Conservation (phyloP, 2,113 vertebrate species). For the Amphiprion percula region DNA sequence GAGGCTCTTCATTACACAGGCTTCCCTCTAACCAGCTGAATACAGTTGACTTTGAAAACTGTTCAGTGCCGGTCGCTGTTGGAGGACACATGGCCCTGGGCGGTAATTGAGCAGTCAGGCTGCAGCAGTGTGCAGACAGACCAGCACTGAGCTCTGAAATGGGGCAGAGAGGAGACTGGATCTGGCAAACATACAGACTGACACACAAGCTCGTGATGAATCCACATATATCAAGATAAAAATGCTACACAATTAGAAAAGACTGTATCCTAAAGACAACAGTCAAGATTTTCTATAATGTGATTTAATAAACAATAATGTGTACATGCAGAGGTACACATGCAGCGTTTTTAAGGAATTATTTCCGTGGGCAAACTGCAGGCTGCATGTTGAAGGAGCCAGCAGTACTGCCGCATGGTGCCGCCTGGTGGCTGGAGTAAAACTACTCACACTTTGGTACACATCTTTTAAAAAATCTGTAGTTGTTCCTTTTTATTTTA, state of each 20-base stretch:
- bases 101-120: conserved; percentile 27
- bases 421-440: conserved; percentile 29
- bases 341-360: background rate
- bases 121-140: conserved; percentile 37
- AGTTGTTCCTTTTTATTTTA: no score
- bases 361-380: background rate
- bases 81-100: conserved; percentile 44
- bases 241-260: background rate
- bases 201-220: background rate
- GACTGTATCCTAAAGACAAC: background rate
- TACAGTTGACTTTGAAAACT: conserved; percentile 44
- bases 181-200: conserved; percentile 21
- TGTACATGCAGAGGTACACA: background rate
- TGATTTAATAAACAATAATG: background rate
- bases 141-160: conserved; percentile 25
- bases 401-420: conserved; percentile 30
- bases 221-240: background rate
- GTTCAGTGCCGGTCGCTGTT: conserved; percentile 35
- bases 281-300: no score
- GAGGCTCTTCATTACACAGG: background rate
- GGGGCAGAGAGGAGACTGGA: conserved; percentile 24
- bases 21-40: conserved; percentile 18
- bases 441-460: no score
- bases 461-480: no score
- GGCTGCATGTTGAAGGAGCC: background rate